These are phyloP conservation scores for Cyanoderma ruficeps DNA, from an alignment of 2,113 vertebrate species.

Conservation along the genomic window DNA sequence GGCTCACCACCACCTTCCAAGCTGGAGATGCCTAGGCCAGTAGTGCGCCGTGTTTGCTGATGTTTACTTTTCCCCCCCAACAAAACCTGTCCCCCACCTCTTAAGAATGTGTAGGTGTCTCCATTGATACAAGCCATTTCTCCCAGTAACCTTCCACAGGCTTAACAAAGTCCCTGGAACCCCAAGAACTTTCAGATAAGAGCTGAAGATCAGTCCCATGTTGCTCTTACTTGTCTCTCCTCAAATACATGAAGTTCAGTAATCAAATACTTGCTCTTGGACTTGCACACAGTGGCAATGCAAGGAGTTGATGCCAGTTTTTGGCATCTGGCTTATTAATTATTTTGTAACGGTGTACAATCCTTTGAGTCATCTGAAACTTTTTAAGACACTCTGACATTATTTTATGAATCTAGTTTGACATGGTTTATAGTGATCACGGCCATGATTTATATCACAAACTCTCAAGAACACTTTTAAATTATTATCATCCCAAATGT, in stretches of 20 bases:
- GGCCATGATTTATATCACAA: background rate
- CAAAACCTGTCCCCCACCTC: background rate
- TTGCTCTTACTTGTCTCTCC: background rate
- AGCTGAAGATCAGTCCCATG: background rate
- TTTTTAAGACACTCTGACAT: background rate
- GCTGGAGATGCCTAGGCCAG: background rate
- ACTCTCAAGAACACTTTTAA: background rate
- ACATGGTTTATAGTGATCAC: background rate
- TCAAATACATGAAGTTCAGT: background rate
- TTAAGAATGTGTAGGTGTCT: background rate
- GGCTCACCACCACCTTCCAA: background rate
- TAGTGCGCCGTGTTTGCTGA: too few relatives aligned
- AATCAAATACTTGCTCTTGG: background rate
- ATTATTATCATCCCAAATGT: background rate
- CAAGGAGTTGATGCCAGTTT: background rate
- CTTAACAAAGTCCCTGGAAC: background rate
- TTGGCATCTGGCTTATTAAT: background rate
- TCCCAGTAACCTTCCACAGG: background rate
- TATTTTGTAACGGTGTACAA: background rate
- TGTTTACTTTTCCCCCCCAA: fast-evolving
- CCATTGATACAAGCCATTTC: background rate
- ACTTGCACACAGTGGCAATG: background rate
- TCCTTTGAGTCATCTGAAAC: background rate
- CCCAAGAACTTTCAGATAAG: background rate
- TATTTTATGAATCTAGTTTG: background rate